Evolutionary conservation across 2,797 vertebrate species (phyloP).

Genomic region (Catamblyrhynchus diadema): DNA sequence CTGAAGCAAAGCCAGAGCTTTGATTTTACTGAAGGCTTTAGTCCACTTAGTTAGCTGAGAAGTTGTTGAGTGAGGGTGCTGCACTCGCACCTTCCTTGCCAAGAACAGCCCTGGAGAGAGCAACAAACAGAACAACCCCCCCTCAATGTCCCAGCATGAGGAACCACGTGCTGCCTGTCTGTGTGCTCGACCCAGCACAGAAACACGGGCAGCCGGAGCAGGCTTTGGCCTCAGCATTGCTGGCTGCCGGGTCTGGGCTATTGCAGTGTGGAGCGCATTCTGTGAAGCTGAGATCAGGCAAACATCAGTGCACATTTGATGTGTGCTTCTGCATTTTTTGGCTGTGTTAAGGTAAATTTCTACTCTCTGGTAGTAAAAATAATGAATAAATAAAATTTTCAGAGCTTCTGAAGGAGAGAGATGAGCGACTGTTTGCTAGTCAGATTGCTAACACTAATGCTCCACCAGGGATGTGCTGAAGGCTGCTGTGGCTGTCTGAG

Average conservation of each 20-base stretch:
- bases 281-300: not conserved
- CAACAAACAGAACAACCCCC: not conserved
- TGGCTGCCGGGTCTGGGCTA: not conserved
- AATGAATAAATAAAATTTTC: not conserved
- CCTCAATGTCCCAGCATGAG: not conserved
- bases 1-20: slow-evolving; percentile 17
- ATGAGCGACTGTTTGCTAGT: rapidly evolving
- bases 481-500: not conserved
- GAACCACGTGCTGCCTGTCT: not conserved
- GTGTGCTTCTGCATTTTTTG: rapidly evolving
- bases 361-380: not conserved
- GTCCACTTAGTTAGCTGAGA: not conserved
- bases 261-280: not conserved
- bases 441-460: not conserved
- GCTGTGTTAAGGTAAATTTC: not conserved
- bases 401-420: not conserved
- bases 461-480: not conserved
- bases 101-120: not conserved
- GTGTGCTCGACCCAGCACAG: not conserved
- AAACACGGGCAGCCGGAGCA: not conserved
- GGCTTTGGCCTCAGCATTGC: not conserved
- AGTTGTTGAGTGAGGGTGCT: not conserved
- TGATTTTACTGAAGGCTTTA: not conserved
- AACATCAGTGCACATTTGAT: not conserved
- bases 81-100: rapidly evolving